These are phyloP conservation scores for Gallinago jamesoni DNA, from an alignment of 2,113 vertebrate species.

Conservation along the genomic window DNA sequence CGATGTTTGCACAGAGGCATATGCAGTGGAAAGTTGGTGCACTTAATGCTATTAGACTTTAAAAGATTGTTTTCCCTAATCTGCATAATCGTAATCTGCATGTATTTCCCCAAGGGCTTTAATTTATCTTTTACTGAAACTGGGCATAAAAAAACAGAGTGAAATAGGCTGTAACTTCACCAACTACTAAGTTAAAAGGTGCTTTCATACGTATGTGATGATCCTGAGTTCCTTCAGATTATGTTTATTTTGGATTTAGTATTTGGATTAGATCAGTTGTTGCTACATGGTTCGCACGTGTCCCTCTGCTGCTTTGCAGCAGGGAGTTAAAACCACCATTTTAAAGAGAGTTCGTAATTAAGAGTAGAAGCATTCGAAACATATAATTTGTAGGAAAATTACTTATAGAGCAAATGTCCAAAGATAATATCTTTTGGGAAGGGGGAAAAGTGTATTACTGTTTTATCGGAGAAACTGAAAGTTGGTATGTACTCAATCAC, in stretches of 20 bases:
- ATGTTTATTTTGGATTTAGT: neutral
- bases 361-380: neutral
- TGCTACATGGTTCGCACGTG: neutral
- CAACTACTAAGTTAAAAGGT: neutral
- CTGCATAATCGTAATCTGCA: neutral
- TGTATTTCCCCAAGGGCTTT: neutral
- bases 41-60: neutral
- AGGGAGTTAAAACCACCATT: slow-evolving; percentile 18
- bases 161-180: neutral
- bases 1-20: rapidly evolving
- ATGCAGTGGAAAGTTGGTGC: neutral
- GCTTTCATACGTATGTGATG: neutral
- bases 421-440: neutral
- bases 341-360: neutral
- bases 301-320: neutral
- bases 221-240: neutral
- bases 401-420: neutral
- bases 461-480: neutral
- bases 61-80: neutral
- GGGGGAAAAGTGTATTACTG: neutral
- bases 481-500: neutral
- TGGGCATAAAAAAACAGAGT: neutral
- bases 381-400: neutral
- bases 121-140: neutral
- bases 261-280: neutral